phyloP scores from a whole-genome alignment of 2,113 vertebrate species.

The Varanus salvator region DNA sequence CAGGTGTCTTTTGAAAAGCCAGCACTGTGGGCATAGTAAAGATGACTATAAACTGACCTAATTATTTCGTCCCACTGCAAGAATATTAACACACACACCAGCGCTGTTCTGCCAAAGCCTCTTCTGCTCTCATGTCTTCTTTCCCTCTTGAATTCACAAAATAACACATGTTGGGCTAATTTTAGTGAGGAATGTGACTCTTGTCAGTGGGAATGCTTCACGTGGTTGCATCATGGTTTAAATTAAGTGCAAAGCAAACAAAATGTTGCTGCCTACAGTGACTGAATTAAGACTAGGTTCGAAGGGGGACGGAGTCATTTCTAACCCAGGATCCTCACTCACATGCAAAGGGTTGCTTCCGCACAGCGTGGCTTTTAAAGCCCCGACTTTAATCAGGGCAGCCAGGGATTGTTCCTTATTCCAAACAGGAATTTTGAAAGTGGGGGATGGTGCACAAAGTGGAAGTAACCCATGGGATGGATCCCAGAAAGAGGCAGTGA shows the following conservation, averaged over 20 bases:
- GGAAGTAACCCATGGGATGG: neutral
- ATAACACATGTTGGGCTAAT: neutral
- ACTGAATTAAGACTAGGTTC: neutral
- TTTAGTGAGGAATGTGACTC: neutral
- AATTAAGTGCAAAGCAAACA: neutral
- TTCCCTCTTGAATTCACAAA: neutral
- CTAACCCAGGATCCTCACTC: neutral
- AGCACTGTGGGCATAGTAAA: neutral
- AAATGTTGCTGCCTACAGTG: neutral
- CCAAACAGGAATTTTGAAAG: neutral
- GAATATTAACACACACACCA: neutral
- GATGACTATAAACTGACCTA: neutral
- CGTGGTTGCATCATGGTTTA: accelerated
- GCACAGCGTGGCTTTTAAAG: neutral
- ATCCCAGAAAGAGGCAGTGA: neutral
- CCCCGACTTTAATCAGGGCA: neutral
- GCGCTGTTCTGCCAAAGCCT: accelerated
- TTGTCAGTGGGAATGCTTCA: neutral
- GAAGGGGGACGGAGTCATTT: neutral
- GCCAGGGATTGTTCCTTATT: neutral
- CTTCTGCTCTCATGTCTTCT: neutral
- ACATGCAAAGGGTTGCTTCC: neutral
- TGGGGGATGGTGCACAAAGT: neutral
- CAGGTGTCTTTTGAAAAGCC: accelerated
- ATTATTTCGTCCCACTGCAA: neutral